Evolutionary conservation across 2,113 vertebrate genomes (phyloP).

Genomic region (Synchiropus splendidus): DNA sequence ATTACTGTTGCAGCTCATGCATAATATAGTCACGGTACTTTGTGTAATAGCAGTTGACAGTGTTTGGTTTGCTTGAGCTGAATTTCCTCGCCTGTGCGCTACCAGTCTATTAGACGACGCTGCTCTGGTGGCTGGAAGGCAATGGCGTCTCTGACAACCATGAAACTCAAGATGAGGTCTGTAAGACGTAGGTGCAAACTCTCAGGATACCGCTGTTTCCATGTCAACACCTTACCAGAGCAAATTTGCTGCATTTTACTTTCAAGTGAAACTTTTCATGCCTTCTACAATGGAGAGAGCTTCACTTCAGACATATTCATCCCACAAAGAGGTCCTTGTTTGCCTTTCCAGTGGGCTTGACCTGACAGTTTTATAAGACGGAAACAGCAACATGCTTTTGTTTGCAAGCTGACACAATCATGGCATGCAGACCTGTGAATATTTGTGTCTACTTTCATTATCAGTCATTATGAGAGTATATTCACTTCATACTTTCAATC

Average conservation of each 20-base stretch:
- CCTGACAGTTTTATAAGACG: too few species aligned
- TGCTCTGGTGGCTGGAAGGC: constrained; percentile 19
- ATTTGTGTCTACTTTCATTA: too few species aligned
- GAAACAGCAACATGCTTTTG: too few species aligned
- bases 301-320: neutral
- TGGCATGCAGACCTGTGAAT: too few species aligned
- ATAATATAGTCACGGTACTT: neutral
- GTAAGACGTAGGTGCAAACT: constrained; percentile 1
- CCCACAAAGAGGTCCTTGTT: too few species aligned
- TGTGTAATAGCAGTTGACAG: constrained; percentile 16
- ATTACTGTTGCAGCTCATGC: neutral
- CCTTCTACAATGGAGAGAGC: constrained; percentile 4
- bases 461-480: too few species aligned
- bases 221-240: constrained; percentile 18
- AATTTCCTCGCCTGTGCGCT: too few species aligned
- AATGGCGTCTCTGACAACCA: constrained; percentile 20
- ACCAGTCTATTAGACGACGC: constrained; percentile 1
- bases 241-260: constrained; percentile 7
- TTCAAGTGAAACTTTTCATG: constrained; percentile 10
- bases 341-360: too few species aligned
- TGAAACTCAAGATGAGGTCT: constrained; percentile 17
- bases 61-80: too few species aligned
- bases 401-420: too few species aligned
- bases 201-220: constrained; percentile 16
- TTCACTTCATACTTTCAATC: too few species aligned